Conservation (phyloP, 2,797 vertebrate genomes). For the Lagocephalus sceleratus region DNA sequence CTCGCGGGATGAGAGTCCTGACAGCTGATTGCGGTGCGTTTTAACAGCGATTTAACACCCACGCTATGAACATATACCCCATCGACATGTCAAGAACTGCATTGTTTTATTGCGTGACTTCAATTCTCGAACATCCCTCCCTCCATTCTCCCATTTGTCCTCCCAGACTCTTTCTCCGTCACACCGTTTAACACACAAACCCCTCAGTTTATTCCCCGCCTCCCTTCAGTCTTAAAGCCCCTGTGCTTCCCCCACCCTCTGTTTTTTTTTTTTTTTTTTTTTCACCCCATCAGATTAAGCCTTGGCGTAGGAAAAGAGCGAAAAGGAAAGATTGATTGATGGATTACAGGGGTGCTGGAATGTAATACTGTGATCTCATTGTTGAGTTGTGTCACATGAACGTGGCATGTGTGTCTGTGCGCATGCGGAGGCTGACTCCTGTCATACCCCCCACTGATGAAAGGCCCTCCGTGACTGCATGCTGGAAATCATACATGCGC, state of each 20-base stretch:
- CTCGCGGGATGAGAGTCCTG: too few species aligned
- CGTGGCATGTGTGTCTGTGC: constrained; percentile 14
- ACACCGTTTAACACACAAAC: neutral
- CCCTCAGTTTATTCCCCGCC: neutral
- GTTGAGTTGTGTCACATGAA: constrained; percentile 58
- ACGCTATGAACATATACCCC: too few species aligned
- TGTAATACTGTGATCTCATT: constrained; percentile 74
- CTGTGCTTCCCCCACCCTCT: constrained; percentile 10
- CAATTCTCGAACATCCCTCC: neutral
- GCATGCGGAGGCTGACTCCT: constrained; percentile 15
- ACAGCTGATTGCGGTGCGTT: neutral
- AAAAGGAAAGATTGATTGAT: constrained; percentile 56
- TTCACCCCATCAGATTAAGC: constrained; percentile 57
- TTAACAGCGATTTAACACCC: too few species aligned
- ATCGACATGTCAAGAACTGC: constrained; percentile 16
- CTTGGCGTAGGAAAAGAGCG: constrained; percentile 54
- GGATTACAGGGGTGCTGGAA: constrained; percentile 66
- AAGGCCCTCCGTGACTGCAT: constrained; percentile 39
- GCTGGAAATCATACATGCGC: constrained; percentile 30
- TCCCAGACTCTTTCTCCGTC: constrained; percentile 17
- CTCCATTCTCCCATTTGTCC: constrained; percentile 21
- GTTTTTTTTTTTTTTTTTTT: constrained; percentile 33
- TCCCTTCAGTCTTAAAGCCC: constrained; percentile 10
- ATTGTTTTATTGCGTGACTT: too few species aligned
- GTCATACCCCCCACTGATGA: constrained; percentile 57